Conservation (phyloP, 2,113 vertebrate species). For the Eclectus roratus region DNA sequence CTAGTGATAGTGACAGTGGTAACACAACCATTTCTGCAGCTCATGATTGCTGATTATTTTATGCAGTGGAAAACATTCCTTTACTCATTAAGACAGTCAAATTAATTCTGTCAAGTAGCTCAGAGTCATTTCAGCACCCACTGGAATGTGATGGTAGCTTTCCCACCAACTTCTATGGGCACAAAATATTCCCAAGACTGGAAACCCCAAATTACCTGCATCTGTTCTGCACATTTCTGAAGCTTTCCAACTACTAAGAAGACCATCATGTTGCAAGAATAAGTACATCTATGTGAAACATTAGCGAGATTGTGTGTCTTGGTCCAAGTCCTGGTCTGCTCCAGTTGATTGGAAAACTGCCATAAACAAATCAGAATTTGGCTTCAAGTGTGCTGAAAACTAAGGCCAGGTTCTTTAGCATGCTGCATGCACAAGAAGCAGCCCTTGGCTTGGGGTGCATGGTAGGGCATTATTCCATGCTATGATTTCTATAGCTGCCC, state of each 20-base stretch:
- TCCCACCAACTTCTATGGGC: not conserved
- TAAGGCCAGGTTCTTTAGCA: not conserved
- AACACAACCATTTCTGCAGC: not conserved
- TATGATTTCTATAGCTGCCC: not conserved
- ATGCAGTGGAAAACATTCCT: not conserved
- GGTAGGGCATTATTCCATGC: not conserved
- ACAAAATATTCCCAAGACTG: not conserved
- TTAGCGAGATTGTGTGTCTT: not conserved
- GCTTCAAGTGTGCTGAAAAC: not conserved
- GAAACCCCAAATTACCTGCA: not conserved
- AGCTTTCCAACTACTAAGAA: conserved; percentile 37
- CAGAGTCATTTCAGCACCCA: not conserved
- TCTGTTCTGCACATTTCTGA: conserved; percentile 25
- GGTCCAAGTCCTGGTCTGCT: not conserved
- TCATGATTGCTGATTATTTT: not conserved
- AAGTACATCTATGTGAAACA: not conserved
- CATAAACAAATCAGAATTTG: not conserved
- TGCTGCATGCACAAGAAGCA: not conserved
- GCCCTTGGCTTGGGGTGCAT: not conserved
- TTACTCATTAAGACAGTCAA: not conserved
- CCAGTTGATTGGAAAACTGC: conserved; percentile 10
- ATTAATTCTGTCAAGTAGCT: not conserved
- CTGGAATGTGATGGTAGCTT: not conserved
- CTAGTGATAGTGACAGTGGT: not conserved
- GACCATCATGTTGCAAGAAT: conserved; percentile 2